These are phyloP conservation scores for Cheilosia impressa DNA, from an alignment of 2,888 invertebrate species.

Conservation along the genomic window DNA sequence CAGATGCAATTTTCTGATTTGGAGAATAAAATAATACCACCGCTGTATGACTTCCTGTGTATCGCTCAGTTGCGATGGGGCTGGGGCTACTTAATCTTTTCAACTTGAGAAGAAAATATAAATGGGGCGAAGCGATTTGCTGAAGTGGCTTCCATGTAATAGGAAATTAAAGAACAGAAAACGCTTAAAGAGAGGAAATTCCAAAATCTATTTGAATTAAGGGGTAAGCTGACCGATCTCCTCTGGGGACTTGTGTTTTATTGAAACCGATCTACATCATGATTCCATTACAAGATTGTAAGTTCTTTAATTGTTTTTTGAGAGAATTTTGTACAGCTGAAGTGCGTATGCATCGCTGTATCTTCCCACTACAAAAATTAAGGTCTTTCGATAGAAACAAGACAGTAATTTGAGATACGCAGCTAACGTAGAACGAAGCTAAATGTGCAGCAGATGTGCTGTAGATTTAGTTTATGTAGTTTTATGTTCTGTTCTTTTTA, in stretches of 20 bases:
- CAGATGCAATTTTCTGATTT: constrained; percentile 73
- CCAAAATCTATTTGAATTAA: not conserved
- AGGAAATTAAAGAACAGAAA: constrained; percentile 45
- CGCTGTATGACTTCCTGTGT: constrained; percentile 41
- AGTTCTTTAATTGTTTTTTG: not conserved
- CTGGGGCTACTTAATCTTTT: constrained; percentile 29
- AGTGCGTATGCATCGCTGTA: no score
- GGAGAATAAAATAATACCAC: constrained; percentile 56
- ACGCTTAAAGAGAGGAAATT: constrained; percentile 4
- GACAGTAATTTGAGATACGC: no score
- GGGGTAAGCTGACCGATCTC: not conserved
- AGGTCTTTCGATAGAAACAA: no score
- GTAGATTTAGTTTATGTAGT: no score
- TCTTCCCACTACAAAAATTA: no score
- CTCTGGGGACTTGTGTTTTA: not conserved
- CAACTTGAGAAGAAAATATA: constrained; percentile 17
- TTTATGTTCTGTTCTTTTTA: no score
- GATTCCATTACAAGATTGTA: not conserved
- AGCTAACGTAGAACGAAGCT: no score
- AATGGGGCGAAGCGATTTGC: constrained; percentile 41
- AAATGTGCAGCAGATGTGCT: no score
- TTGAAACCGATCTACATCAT: constrained; percentile 3
- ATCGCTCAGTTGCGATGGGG: constrained; percentile 3
- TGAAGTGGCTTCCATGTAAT: constrained; percentile 36
- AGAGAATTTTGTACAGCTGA: not conserved